Base-by-base conservation (phyloP, 2,797 vertebrate genomes). In the Aldrovandia affinis region DNA sequence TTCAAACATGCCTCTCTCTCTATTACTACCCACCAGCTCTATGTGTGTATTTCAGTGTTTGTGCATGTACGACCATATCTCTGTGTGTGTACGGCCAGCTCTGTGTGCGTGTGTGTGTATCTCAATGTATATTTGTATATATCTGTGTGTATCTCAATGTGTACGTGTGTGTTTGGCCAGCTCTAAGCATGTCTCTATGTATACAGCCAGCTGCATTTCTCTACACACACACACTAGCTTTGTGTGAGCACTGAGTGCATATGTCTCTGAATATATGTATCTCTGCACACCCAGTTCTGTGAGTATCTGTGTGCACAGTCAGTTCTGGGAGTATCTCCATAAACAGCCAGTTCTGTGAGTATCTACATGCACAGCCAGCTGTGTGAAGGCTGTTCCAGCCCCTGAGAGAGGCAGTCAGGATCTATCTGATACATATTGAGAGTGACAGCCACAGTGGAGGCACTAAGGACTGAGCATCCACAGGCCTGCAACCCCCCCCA, bases 391-490 rank as follows among this genome's bases (percentile, higher is more conserved):
- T 30, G n/a, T 30, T 36, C 42, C 42, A 30, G 47, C 36, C 55
- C 18, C 54, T 14, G 68, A 33, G 33, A 15, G 2, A 65, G 22
- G 39, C 22, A 63, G 47, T 30, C 33, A 10, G 86, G 83, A 5
- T 18, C 18, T 8, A n/a, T 9, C 1, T 94, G 93, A 95, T 57
- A 87, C 85, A 91, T 90, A 96, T 92, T 85, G 68, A 80, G 89
- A 70, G 25, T 92, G 89, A 93, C 88, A 92, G 85, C 36, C 88
- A 85, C 89, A 92, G 84, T 86, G 88, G 70, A 81, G 93, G 93
- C 93, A 94, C 93, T 94, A 94, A 92, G 91, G 93, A 95, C 92
- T 95, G 94, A 95, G 94, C 94, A 95, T 95, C 93, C 91, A 91
- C 91, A 90, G 90, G 88, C 90, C 91, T 93, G 91, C 92, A 52